Percentiles rank a stretch among this genome's conserved stretches.
Evolutionary conservation across 2,888 invertebrate genomes (phyloP).

Genomic region (Tetranychus piercei): DNA sequence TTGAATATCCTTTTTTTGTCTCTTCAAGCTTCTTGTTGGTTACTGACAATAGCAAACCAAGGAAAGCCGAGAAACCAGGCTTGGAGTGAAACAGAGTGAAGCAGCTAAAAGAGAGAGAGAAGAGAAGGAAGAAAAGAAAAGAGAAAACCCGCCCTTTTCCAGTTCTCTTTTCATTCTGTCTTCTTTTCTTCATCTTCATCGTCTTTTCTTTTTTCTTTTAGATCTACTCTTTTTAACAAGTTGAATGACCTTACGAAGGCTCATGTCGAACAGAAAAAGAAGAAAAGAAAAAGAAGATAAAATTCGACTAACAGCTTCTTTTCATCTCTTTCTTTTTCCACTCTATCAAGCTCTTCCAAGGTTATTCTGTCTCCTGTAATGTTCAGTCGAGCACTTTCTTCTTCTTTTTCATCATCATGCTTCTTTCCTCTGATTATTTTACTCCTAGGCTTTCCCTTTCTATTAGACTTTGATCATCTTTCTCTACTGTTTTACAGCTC

Average conservation of each 20-base stretch:
- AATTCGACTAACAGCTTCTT: neutral
- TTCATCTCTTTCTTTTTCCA: neutral
- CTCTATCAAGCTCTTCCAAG: neutral
- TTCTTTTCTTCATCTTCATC: neutral
- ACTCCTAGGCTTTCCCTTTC: neutral
- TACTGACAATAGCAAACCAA: too few species aligned
- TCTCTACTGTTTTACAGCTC: neutral
- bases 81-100: too few species aligned
- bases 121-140: neutral
- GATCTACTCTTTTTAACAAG: neutral
- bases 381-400: neutral
- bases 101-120: neutral
- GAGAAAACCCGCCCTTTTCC: neutral
- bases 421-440: neutral
- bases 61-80: too few species aligned
- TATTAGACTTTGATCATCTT: neutral
- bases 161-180: neutral
- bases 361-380: neutral
- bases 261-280: neutral
- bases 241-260: conserved; percentile 2
- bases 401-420: neutral
- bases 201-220: neutral
- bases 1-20: too few species aligned
- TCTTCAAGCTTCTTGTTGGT: too few species aligned
- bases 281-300: neutral